Evolutionary conservation across 2,113 vertebrate genomes (phyloP).

Genomic region (Mugil cephalus): DNA sequence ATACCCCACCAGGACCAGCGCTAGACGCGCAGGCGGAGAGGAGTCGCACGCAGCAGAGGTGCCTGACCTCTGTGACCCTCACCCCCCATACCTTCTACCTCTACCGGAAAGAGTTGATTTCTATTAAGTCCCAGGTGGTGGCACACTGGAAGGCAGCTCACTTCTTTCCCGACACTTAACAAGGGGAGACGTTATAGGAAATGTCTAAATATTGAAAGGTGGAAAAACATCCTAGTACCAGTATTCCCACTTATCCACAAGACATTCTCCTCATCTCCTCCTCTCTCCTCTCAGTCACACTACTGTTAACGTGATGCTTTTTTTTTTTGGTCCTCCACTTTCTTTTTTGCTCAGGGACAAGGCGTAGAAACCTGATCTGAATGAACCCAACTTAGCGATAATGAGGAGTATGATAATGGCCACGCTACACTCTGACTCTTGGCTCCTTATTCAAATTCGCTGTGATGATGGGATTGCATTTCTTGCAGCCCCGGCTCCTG

Average conservation of each 20-base stretch:
- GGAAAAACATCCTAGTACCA: no score
- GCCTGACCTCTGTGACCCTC: slow-evolving; percentile 50
- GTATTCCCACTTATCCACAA: neutral
- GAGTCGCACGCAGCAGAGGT: slow-evolving; percentile 48
- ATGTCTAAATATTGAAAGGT: no score
- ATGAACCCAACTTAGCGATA: slow-evolving; percentile 36
- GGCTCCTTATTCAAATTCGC: slow-evolving; percentile 63
- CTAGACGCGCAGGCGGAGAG: slow-evolving; percentile 46
- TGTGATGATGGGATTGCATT: slow-evolving; percentile 55
- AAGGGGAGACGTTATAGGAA: slow-evolving; percentile 7
- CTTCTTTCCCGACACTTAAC: slow-evolving; percentile 5
- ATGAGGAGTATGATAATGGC: slow-evolving; percentile 66
- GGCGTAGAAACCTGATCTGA: slow-evolving; percentile 32
- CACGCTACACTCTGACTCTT: slow-evolving; percentile 53
- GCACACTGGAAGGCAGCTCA: slow-evolving; percentile 1
- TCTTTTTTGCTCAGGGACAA: slow-evolving; percentile 18
- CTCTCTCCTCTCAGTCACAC: neutral
- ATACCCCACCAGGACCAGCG: slow-evolving; percentile 59
- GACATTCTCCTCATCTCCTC: neutral
- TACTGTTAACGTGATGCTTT: slow-evolving; percentile 2
- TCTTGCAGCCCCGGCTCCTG: slow-evolving; percentile 14
- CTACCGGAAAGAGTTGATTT: slow-evolving; percentile 3
- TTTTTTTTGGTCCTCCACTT: neutral
- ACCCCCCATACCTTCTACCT: neutral
- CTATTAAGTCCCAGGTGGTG: slow-evolving; percentile 16